Conservation (phyloP, 2,113 vertebrate genomes). For the Callocephalon fimbriatum region DNA sequence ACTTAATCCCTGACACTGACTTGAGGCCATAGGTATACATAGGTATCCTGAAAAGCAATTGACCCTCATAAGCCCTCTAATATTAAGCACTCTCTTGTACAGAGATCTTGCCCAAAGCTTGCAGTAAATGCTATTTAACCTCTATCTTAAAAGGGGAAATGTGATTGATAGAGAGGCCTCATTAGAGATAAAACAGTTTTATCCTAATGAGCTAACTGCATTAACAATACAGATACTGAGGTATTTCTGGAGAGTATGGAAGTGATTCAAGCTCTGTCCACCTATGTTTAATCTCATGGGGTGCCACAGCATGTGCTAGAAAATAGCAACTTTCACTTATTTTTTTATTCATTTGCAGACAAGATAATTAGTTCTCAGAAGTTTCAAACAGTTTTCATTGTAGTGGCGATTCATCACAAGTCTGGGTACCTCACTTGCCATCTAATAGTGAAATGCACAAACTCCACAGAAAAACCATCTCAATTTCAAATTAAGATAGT, state of each 20-base stretch:
- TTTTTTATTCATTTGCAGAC: neutral
- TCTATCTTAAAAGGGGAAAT: neutral
- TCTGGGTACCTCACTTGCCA: neutral
- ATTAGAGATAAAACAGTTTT: neutral
- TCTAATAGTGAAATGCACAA: neutral
- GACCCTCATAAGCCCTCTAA: neutral
- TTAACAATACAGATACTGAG: neutral
- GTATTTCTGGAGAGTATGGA: neutral
- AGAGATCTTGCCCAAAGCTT: neutral
- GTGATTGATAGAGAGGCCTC: neutral
- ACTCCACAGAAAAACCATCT: neutral
- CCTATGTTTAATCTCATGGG: neutral
- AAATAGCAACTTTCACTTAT: neutral
- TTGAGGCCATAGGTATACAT: neutral
- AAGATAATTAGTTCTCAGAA: neutral
- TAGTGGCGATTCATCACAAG: neutral
- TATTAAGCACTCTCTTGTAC: neutral
- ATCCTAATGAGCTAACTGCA: neutral
- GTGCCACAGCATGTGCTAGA: neutral
- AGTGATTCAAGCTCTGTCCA: neutral
- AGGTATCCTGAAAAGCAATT: neutral
- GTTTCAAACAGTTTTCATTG: neutral
- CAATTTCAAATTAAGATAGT: neutral
- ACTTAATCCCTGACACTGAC: neutral
- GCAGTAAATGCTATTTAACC: neutral